A percentile compares a stretch with the other conserved stretches of the same genome.
phyloP scores from a whole-genome alignment of 2,797 vertebrate genomes.

The Sebastolobus alascanus region DNA sequence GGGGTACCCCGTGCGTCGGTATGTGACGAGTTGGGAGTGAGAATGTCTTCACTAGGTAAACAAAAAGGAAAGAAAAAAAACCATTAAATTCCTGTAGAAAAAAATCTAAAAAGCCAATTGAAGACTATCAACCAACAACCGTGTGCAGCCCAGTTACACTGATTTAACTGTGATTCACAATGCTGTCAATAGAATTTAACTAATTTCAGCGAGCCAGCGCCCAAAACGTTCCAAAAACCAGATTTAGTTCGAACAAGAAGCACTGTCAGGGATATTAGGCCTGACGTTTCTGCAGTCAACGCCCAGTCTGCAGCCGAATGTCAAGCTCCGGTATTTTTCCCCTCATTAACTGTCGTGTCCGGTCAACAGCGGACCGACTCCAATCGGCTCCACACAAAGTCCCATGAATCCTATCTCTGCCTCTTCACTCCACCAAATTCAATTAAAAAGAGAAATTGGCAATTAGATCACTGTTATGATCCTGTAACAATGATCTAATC shows the following conservation, averaged over 20 bases:
- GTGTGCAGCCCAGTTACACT: neutral
- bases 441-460: constrained; percentile 89
- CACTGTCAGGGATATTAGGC: constrained; percentile 28
- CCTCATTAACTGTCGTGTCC: constrained; percentile 65
- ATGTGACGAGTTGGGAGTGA: too few relatives aligned
- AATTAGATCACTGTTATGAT: constrained; percentile 88
- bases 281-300: constrained; percentile 51
- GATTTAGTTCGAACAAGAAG: constrained; percentile 17
- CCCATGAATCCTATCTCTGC: constrained; percentile 79
- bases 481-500: constrained; percentile 88
- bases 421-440: constrained; percentile 87
- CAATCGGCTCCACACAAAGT: constrained; percentile 64
- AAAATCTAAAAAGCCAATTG: neutral
- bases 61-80: neutral
- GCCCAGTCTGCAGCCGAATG: constrained; percentile 62
- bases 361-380: constrained; percentile 67
- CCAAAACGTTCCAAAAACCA: constrained; percentile 18
- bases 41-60: neutral
- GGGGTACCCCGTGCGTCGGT: too few relatives aligned
- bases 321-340: constrained; percentile 49
- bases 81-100: neutral
- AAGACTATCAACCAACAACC: neutral
- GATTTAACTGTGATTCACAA: constrained; percentile 29
- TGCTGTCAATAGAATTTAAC: constrained; percentile 8
- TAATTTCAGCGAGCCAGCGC: constrained; percentile 23